Percentiles rank a stretch among this genome's conserved stretches.
Conservation (phyloP, 2,888 invertebrate species). For the Andrena praecox region DNA sequence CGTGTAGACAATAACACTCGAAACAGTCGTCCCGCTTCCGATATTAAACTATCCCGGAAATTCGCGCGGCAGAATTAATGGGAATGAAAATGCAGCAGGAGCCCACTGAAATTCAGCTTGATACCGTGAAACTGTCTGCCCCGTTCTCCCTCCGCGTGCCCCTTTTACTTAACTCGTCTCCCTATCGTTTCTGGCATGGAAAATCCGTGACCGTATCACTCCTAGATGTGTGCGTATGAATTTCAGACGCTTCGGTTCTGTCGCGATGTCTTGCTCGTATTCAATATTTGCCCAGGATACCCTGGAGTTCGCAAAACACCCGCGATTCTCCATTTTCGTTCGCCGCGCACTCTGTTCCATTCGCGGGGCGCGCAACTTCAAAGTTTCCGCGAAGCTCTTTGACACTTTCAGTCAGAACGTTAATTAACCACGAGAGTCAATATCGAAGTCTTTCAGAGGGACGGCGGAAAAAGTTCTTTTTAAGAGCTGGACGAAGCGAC, state of each 20-base stretch:
- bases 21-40: slow-evolving; percentile 50
- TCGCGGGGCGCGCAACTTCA: too few relatives aligned
- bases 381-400: too few relatives aligned
- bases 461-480: background rate
- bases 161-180: slow-evolving; percentile 33
- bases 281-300: background rate
- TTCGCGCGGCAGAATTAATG: slow-evolving; percentile 50
- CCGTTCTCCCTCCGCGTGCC: slow-evolving; percentile 20
- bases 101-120: slow-evolving; percentile 35
- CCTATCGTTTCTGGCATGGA: slow-evolving; percentile 35
- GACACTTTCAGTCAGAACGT: background rate
- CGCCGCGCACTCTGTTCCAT: too few relatives aligned
- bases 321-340: background rate
- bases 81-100: slow-evolving; percentile 37
- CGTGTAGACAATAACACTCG: slow-evolving; percentile 59
- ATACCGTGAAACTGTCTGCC: slow-evolving; percentile 33
- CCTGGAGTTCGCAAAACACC: background rate
- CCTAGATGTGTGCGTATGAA: background rate
- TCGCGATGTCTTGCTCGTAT: background rate
- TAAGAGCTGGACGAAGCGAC: background rate
- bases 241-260: background rate
- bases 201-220: slow-evolving; percentile 32
- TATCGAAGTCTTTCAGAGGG: background rate
- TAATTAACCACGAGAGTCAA: background rate
- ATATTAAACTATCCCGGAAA: slow-evolving; percentile 61